Evolutionary conservation across 2,888 invertebrate genomes (phyloP).

Genomic region (Carabus problematicus): DNA sequence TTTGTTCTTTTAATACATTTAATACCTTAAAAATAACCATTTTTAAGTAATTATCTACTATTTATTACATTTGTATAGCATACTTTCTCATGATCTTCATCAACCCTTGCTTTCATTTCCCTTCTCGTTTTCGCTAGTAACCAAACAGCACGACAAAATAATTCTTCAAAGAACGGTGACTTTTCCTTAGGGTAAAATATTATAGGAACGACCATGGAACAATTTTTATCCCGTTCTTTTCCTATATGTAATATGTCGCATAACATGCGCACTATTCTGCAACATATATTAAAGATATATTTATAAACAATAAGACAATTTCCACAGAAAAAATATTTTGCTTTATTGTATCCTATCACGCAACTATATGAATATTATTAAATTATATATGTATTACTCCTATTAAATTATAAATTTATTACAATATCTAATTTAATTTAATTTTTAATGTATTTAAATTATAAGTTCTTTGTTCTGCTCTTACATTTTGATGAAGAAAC

Average conservation of each 20-base stretch:
- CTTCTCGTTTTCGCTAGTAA: conserved; percentile 55
- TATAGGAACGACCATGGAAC: conserved; percentile 54
- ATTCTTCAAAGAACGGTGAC: conserved; percentile 54
- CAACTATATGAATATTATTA: neutral
- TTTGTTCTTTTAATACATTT: conserved; percentile 54
- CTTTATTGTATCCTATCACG: no score
- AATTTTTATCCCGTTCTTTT: conserved; percentile 49
- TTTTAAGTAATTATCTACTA: conserved; percentile 25
- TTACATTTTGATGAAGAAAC: neutral
- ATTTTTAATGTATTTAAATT: no score
- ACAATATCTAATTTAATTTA: conserved; percentile 10
- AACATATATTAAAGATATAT: conserved; percentile 39
- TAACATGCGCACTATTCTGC: conserved; percentile 54
- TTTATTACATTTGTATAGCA: conserved; percentile 14
- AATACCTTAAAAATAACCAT: conserved; percentile 50
- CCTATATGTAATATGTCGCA: conserved; percentile 55
- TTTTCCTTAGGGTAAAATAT: conserved; percentile 52
- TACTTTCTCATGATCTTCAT: conserved; percentile 56
- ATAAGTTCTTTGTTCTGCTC: no score
- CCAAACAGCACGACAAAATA: conserved; percentile 57
- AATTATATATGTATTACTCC: no score
- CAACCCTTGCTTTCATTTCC: conserved; percentile 56
- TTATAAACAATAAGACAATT: neutral
- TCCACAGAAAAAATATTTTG: neutral
- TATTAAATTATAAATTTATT: no score